These are phyloP conservation scores for Halesus radiatus DNA, from an alignment of 1,140 invertebrate genomes.

Conservation along the genomic window DNA sequence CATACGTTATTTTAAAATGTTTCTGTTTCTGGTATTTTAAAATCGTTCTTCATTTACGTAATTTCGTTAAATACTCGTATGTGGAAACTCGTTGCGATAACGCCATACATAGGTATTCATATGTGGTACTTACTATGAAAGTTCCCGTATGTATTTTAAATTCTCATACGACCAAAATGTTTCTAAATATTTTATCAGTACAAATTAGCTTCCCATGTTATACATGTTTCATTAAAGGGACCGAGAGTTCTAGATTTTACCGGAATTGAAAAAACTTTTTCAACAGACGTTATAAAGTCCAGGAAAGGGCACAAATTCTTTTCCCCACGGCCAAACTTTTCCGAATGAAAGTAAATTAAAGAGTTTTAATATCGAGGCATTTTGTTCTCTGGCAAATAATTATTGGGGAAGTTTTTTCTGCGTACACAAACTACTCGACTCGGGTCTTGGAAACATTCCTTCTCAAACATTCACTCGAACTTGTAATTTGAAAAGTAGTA, in stretches of 20 bases:
- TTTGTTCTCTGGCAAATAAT: conserved; percentile 9
- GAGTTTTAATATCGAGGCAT: conserved; percentile 15
- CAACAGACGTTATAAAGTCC: conserved; percentile 4
- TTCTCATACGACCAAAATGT: too few relatives aligned
- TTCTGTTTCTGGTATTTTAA: too few relatives aligned
- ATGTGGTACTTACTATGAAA: too few relatives aligned
- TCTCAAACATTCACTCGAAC: too few relatives aligned
- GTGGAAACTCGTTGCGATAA: too few relatives aligned
- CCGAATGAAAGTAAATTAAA: conserved; percentile 12
- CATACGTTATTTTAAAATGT: too few relatives aligned
- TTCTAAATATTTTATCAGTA: background rate
- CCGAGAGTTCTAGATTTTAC: background rate
- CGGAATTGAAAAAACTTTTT: background rate
- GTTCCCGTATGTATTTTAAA: too few relatives aligned
- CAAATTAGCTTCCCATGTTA: background rate
- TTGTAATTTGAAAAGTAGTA: too few relatives aligned
- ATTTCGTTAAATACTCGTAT: too few relatives aligned
- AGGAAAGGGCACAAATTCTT: background rate
- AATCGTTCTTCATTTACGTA: too few relatives aligned
- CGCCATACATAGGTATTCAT: too few relatives aligned
- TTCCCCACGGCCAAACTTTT: background rate
- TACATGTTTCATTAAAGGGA: background rate
- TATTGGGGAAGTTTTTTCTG: background rate
- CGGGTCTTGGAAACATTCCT: too few relatives aligned
- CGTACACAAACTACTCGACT: conserved; percentile 6